Conservation (phyloP, 2,888 invertebrate genomes). For the Trachelus troglodyta region DNA sequence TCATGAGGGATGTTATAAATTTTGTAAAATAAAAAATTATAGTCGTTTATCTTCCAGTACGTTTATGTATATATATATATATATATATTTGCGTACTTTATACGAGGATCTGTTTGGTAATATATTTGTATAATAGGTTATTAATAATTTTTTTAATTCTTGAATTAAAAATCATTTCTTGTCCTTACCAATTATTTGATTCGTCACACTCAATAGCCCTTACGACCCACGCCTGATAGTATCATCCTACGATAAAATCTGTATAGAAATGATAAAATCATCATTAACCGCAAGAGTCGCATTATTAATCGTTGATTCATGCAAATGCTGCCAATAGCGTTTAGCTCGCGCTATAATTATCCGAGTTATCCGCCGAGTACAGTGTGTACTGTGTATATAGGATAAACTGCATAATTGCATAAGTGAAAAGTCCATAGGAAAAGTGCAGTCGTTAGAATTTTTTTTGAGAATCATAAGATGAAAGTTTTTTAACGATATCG, state of each 20-base stretch:
- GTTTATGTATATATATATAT: too few species aligned
- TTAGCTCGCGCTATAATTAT: conserved; percentile 46
- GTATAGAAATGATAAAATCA: not conserved
- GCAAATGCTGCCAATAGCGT: conserved; percentile 44
- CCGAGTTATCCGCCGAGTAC: conserved; percentile 42
- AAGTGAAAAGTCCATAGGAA: too few species aligned
- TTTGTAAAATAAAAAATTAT: not conserved
- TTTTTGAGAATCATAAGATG: not conserved
- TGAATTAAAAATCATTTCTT: not conserved
- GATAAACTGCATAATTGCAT: not conserved
- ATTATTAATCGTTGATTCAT: conserved; percentile 46
- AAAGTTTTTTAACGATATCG: not conserved
- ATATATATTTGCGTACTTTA: not conserved
- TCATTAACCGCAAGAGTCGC: not conserved
- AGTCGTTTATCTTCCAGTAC: not conserved
- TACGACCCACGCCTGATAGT: not conserved
- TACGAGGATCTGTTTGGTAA: not conserved
- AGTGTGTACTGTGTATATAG: conserved; percentile 31
- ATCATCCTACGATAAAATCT: not conserved
- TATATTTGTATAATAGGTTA: not conserved
- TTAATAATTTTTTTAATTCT: not conserved
- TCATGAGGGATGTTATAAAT: not conserved
- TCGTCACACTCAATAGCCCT: not conserved
- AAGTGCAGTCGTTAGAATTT: not conserved
- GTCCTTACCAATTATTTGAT: not conserved